Base-by-base conservation (phyloP, 2,113 vertebrate genomes). In the Macquaria australasica region DNA sequence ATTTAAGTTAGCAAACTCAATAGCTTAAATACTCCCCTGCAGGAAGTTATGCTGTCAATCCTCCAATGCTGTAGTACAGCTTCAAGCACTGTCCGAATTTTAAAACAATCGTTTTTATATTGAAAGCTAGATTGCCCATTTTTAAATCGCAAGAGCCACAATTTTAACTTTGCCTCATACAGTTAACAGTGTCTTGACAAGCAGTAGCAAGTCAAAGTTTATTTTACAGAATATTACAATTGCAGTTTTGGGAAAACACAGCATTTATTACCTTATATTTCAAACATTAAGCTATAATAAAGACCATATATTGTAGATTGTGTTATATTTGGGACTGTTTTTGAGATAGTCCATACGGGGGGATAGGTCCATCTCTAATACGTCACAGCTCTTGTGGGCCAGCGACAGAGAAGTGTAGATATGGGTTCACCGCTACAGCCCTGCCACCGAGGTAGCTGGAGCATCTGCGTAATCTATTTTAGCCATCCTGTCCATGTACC, bases 401-500 rank as follows among this genome's bases (percentile, higher is more conserved):
- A 0, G 20, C 0, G 20, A 1, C 23, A 14, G 28, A 68, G 28
- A 21, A 25, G 25, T 14, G 45, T 39, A 64, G 6, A 55, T 28
- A 21, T 43, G 20, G n/a, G 39, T 45, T 87, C 55, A 62, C 28
- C 53, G 8, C 10, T 12, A 12, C 16, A 74, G 50, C 37, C 60
- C 23, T 58, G 50, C 16, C 59, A 68, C 55, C 0, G 31, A 8
- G 18, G 53, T 11, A 63, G 37, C 48, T 31, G 31, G 9, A 34
- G 58, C 51, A 60, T 79, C 62, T 71, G 66, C 1, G 8, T 58
- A 23, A 82, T 78, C 59, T 51, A 39, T 78, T 60, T 76, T 2
- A 31, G 72, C 28, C 50, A 45, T 48, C 48, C 28, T 37, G 63
- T 79, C 80, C 72, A 31, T 79, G 82, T 74, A 63, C 59, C 62